phyloP scores from a whole-genome alignment of 2,113 vertebrate species.

The Python bivittatus region DNA sequence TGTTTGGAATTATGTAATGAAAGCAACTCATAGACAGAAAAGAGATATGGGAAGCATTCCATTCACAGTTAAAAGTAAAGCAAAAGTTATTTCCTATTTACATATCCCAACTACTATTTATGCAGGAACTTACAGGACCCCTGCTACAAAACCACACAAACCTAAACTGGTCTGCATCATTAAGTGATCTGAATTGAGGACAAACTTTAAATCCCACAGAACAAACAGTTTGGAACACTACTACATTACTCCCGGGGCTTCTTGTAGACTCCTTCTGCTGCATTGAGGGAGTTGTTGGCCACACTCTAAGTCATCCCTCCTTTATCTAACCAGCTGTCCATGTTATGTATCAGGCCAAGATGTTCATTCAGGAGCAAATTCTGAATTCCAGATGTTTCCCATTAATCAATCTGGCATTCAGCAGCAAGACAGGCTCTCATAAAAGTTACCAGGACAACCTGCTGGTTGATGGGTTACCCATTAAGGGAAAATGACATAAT shows the following conservation, averaged over 20 bases:
- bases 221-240: not conserved
- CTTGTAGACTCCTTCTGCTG: not conserved
- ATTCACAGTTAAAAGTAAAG: not conserved
- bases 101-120: not conserved
- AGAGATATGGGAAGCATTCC: not conserved
- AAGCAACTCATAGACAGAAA: not conserved
- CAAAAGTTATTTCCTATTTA: accelerated
- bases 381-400: not conserved
- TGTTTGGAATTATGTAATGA: not conserved
- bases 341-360: not conserved
- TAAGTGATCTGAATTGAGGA: not conserved
- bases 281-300: not conserved
- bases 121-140: not conserved
- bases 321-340: not conserved
- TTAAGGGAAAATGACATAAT: too few relatives aligned
- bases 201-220: not conserved
- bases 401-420: not conserved
- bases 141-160: not conserved
- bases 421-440: not conserved
- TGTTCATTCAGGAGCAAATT: not conserved
- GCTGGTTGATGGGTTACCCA: too few relatives aligned
- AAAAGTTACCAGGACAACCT: not conserved
- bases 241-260: not conserved
- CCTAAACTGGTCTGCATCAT: accelerated
- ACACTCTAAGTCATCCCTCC: not conserved